Evolutionary conservation across 2,113 vertebrate genomes (phyloP), one percentile per base, ranked within the genome.

Genomic region (Cercocebus atys): DNA sequence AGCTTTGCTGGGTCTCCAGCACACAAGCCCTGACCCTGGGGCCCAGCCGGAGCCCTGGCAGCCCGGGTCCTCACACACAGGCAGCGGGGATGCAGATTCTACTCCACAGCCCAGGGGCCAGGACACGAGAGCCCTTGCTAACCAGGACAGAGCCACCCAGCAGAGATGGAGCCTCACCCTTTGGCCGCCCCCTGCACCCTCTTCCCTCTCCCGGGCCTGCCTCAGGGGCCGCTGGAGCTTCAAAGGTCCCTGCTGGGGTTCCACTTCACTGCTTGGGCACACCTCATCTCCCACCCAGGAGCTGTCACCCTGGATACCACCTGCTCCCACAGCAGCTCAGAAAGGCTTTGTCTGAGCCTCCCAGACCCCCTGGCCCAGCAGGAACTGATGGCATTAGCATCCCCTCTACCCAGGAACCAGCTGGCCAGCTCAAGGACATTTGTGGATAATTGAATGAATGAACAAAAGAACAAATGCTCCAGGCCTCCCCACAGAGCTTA

Each of bases 111-210:
- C 61, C 17, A 5, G 61, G 38, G 9, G 9, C 38, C 45, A 40
- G 23, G 27, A 38, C 32, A 68, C 14, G 30, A 9, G 30, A 79
- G 40, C 27, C 85, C 80, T 78, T n/a, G 4, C 64, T 27, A 8
- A 45, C 14, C 40, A 43, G n/a, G 70, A 66, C 0, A 3, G 30
- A 68, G 17, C n/a, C 0, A 3, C 3, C 4, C 25, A 45, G 73
- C 10, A 90, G 66, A 70, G 5, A 50, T 2, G 1, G 2, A 35
- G 7, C 17, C 22, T 50, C 30, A 17, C 35, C 0, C 0, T 16
- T 22, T 14, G 20, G 7, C 14, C 14, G 4, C 14, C 50, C 50
- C 35, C 32, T 5, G 8, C 3, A 72, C 47, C 14, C 76, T 45
- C 22, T 17, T 25, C 30, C 38, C 57, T 5, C 22, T 27, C 52